Base-by-base conservation (phyloP, 2,113 vertebrate species). In the Montifringilla adamsi region DNA sequence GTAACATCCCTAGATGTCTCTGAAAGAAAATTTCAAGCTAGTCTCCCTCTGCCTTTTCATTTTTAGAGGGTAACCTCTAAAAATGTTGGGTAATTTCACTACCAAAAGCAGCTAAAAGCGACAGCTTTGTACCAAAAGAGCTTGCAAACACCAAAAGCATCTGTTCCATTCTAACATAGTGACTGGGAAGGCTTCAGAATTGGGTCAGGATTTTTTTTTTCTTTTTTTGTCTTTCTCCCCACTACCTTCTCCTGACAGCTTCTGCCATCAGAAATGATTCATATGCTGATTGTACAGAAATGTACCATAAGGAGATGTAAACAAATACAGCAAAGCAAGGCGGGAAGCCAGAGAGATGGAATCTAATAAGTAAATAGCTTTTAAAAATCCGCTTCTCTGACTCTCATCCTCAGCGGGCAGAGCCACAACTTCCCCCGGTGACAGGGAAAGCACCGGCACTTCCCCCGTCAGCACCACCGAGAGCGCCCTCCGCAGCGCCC, bases 311-410 rank as follows among this genome's bases (percentile, higher is more conserved):
- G 92, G 92, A 88, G 79, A 95, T 91, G 87, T 95, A 89, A 94
- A 96, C 91, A 95, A 94, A 95, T 88, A 94, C 64, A 92, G 95
- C 68, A 84, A 90, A 90, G 88, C 92, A 95, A 95, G 96, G 94
- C 92, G 70, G 82, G 84, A 84, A 94, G 91, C 91, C 94, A 95
- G 93, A 95, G 84, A 89, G 67, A 96, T 85, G 30, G 84, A 69
- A 89, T 82, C 91, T 91, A 80, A 92, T 94, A 92, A 94, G 66
- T 91, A 83, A 92, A 92, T 75, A 84, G 53, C 20, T 84, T 78
- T 75, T 70, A 1, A 69, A 69, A 73, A 92, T 68, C 43, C 27
- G 46, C 66, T 85, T 64, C 92, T 79, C 81, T 28, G 70, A 58
- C 58, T 94, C 83, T 90, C 76, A 73, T 64, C 70, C 87, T 84